These are phyloP conservation scores for Eupsilia transversa DNA, from an alignment of 2,888 invertebrate species.

Conservation along the genomic window DNA sequence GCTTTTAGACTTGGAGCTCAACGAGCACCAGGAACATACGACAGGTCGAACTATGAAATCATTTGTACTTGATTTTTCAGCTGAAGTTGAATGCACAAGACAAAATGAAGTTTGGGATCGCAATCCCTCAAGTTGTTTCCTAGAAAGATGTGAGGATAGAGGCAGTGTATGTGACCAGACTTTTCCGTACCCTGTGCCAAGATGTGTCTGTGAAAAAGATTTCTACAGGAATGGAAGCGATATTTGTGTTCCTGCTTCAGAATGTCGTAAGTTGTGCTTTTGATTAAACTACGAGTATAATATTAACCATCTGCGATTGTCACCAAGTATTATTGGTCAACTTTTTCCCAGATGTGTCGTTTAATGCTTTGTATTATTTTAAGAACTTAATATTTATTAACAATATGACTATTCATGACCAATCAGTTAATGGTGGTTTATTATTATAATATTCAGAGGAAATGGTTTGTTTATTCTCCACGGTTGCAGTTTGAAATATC, in stretches of 20 bases:
- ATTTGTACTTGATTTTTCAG: conserved; percentile 63
- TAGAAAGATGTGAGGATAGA: conserved; percentile 70
- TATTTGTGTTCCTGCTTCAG: conserved; percentile 64
- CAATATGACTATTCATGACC: not conserved
- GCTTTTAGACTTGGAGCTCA: no score
- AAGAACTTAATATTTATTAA: not conserved
- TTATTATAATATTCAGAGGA: not conserved
- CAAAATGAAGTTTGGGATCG: conserved; percentile 72
- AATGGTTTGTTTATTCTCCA: not conserved
- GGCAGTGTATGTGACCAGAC: conserved; percentile 45
- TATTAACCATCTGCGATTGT: not conserved
- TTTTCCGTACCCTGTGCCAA: conserved; percentile 55
- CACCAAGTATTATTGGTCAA: not conserved
- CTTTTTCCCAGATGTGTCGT: no score
- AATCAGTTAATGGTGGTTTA: not conserved
- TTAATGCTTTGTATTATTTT: no score
- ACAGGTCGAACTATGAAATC: not conserved
- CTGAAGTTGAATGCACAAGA: conserved; percentile 72
- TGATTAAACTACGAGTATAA: not conserved
- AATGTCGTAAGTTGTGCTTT: conserved; percentile 69
- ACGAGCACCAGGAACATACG: no score
- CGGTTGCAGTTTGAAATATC: not conserved
- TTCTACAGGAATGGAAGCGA: conserved; percentile 65
- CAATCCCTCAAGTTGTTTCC: conserved; percentile 68
- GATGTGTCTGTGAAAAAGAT: conserved; percentile 63